Evolutionary conservation across 1,140 invertebrate species (phyloP).

Genomic region (Agraylea sexmaculata): DNA sequence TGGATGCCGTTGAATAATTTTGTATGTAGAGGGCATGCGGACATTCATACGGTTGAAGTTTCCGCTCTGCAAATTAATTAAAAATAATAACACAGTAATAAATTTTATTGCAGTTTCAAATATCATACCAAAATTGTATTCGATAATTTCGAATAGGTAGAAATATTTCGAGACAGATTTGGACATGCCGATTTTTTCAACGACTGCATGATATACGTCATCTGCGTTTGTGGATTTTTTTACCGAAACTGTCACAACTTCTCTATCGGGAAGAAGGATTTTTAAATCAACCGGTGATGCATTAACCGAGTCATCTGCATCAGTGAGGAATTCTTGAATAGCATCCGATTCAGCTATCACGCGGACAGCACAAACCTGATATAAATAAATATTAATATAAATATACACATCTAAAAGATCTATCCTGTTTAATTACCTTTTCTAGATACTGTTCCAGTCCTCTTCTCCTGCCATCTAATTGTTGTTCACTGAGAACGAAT

Average conservation of each 20-base stretch:
- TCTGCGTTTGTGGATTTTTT: slow-evolving; percentile 82
- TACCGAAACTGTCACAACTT: slow-evolving; percentile 85
- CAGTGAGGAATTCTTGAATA: slow-evolving; percentile 94
- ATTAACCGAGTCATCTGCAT: slow-evolving; percentile 77
- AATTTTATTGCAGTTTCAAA: slow-evolving; percentile 1
- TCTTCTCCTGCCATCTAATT: slow-evolving; percentile 83
- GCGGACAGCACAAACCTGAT: slow-evolving; percentile 81
- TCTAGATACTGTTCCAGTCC: slow-evolving; percentile 96
- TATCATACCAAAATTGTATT: slow-evolving; percentile 81
- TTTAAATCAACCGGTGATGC: slow-evolving; percentile 88
- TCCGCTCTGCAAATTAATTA: slow-evolving; percentile 61
- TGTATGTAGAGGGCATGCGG: slow-evolving; percentile 97
- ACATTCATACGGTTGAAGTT: slow-evolving; percentile 85
- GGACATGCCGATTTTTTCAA: slow-evolving; percentile 72
- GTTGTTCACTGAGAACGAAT: slow-evolving; percentile 92
- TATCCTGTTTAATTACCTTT: slow-evolving; percentile 55
- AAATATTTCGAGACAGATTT: slow-evolving; percentile 80
- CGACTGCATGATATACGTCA: slow-evolving; percentile 83
- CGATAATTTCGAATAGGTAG: slow-evolving; percentile 96
- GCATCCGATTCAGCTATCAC: slow-evolving; percentile 96
- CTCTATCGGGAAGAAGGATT: slow-evolving; percentile 69
- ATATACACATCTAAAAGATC: no score
- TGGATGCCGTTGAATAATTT: slow-evolving; percentile 97
- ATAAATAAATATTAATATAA: no score
- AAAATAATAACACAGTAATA: not conserved